Base-by-base conservation (phyloP, 2,888 invertebrate species). In the Orgyia antiqua region DNA sequence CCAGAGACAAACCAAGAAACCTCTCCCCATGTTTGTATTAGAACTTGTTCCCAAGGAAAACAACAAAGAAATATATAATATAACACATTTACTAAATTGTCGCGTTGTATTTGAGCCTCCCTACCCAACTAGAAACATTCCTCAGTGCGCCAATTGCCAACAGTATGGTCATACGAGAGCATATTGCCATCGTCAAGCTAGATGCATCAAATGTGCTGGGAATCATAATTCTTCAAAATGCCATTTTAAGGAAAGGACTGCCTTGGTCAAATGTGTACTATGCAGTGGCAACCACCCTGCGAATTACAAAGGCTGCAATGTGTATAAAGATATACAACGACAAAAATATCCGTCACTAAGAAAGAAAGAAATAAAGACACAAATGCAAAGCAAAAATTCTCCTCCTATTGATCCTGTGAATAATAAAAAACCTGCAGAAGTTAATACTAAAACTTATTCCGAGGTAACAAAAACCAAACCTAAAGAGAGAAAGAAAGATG, bases 221-320 rank as follows among this genome's bases (percentile, higher is more conserved):
- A 15, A 28, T 7, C 13, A 13, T 13, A 8, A 20, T 20, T 20
- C 20, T 3, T 11, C 24, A 19, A 27, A 13, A 3, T 25, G 29
- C 12, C 15, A 29, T 13, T 21, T 28, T 13, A 33, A 29, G 23
- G 26, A 36, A 29, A 20, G 9, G 13, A 19, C 31, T 7, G 13
- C 25, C 15, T 24, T 13, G 8, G 24, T 10, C 2, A 23, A 10
- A 23, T 23, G 10, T 23, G 23, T 23, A 23, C 23, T 23, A 3
- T 19, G 19, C 8, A n/a, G 8, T 8, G 23, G 23, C 10, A 23
- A 23, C 23, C 23, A 23, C 10, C 10, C 23, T 7, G 23, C 23
- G 10, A 19, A 19, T 8, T 19, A 19, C n/a, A 19, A 19, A 19
- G 19, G 19, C 6, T 19, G 19, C 19, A 8, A 5, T 7, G 8